Base-by-base conservation (phyloP, 2,888 invertebrate species). In the Pyrrhosoma nymphula region DNA sequence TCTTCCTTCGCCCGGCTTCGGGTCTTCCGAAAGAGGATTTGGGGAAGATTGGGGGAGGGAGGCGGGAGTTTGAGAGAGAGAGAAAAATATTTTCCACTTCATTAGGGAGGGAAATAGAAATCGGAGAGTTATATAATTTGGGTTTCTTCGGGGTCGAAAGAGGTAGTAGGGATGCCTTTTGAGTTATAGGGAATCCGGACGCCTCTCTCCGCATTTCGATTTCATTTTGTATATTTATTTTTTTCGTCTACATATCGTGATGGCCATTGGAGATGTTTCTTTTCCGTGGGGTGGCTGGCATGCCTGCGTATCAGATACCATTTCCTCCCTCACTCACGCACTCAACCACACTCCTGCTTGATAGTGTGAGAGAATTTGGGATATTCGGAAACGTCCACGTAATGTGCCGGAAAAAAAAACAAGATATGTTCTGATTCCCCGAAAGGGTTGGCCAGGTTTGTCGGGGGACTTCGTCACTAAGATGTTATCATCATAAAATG, bases 51-150 rank as follows among this genome's bases (percentile, higher is more conserved):
- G 60, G 16, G 60, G 60, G 60, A 60, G 60, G 60, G 60, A 60
- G 60, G 60, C n/a, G 60, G 20, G 20, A 60, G 1, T 20, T 20
- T n/a, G n/a, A n/a, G n/a, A n/a, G 69, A 69, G 35, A 10, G 35
- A 14, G 12, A 26, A n/a, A 82, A 82, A 82, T 82, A 30, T 47
- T 82, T 82, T 82, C 75, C 75, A 82, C 75, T 82, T 82, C 75
- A 82, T 82, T 82, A 82, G 35, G 75, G 30, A 30, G 75, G 75
- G 30, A 82, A 82, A 82, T 82, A 82, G 75, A 82, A 82, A 82
- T 82, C 75, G 18, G 18, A 56, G 75, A 69, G 75, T 82, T 82
- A 35, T 82, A 82, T 82, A 30, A 82, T 82, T 82, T 82, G n/a
- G 30, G 35, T 12, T 60, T 60, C 60, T 60, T 26, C 69, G 10